phyloP scores from a whole-genome alignment of 2,113 vertebrate species.

The Boleophthalmus pectinirostris region DNA sequence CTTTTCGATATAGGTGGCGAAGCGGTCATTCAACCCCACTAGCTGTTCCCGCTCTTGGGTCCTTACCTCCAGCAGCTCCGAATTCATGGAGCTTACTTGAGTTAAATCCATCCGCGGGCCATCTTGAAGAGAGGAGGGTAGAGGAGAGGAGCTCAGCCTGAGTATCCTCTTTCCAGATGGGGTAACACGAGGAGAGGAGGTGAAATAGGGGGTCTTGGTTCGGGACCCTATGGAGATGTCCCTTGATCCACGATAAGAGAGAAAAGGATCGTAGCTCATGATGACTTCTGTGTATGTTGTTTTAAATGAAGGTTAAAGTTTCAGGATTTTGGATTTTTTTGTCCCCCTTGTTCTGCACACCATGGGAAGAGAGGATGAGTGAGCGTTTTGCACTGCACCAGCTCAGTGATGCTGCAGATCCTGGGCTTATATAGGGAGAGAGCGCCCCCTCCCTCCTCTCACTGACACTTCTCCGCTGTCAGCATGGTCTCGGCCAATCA shows the following conservation, averaged over 20 bases:
- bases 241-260: slow-evolving; percentile 69
- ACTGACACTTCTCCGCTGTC: slow-evolving; percentile 55
- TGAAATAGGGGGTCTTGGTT: slow-evolving; percentile 59
- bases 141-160: slow-evolving; percentile 49
- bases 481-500: slow-evolving; percentile 73
- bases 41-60: slow-evolving; percentile 81
- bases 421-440: slow-evolving; percentile 70
- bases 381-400: slow-evolving; percentile 80
- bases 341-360: slow-evolving; percentile 86
- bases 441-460: slow-evolving; percentile 33
- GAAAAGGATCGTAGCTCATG: slow-evolving; percentile 77
- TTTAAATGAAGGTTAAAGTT: slow-evolving; percentile 67
- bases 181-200: slow-evolving; percentile 55
- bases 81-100: slow-evolving; percentile 73
- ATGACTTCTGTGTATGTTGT: slow-evolving; percentile 61
- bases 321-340: slow-evolving; percentile 60
- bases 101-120: slow-evolving; percentile 68
- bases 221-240: slow-evolving; percentile 67
- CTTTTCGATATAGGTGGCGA: slow-evolving; percentile 83
- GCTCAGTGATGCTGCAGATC: slow-evolving; percentile 80
- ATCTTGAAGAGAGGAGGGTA: slow-evolving; percentile 42
- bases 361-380: slow-evolving; percentile 74
- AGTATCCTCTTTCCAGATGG: slow-evolving; percentile 57
- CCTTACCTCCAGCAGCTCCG: slow-evolving; percentile 79
- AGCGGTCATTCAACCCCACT: slow-evolving; percentile 82